phyloP scores from a whole-genome alignment of 2,797 vertebrate genomes.

The Petrocephalus schoutedeni region DNA sequence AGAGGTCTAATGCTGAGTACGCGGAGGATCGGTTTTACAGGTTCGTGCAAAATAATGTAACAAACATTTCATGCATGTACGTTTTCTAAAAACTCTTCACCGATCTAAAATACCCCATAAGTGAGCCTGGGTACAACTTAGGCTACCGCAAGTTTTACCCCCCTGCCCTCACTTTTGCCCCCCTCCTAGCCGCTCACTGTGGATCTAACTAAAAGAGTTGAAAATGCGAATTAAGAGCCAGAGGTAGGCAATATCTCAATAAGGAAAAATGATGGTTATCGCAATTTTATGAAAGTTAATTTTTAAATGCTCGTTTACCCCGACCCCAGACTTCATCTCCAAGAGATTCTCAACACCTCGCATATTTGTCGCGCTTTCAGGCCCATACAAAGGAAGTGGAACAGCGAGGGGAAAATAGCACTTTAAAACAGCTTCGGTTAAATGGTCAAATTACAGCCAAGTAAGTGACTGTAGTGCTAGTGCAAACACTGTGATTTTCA shows the following conservation, averaged over 20 bases:
- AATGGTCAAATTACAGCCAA: background rate
- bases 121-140: background rate
- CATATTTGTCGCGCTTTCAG: background rate
- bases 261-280: background rate
- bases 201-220: background rate
- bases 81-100: background rate
- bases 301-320: background rate
- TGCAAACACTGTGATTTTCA: background rate
- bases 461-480: background rate
- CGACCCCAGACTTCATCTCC: background rate
- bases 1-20: background rate
- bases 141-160: background rate
- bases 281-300: background rate
- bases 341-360: background rate
- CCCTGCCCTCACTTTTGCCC: background rate
- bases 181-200: background rate
- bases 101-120: background rate
- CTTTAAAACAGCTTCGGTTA: background rate
- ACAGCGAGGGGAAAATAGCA: background rate
- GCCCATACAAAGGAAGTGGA: background rate
- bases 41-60: background rate
- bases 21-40: background rate
- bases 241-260: background rate
- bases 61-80: background rate
- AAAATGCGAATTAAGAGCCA: background rate